phyloP scores from a whole-genome alignment of 2,113 vertebrate species.

The Abramis brama region DNA sequence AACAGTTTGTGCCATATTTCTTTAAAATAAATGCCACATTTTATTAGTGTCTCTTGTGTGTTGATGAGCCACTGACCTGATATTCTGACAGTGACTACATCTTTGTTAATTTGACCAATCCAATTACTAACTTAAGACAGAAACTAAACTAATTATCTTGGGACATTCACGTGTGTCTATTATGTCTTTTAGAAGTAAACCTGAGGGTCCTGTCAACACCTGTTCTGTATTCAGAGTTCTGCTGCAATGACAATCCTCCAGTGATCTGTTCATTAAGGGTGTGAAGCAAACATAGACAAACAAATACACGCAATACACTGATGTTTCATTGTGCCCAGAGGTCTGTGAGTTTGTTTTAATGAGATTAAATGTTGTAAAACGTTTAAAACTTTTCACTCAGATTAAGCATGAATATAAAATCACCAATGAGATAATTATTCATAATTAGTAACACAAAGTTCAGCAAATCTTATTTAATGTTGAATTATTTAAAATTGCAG shows the following conservation, averaged over 20 bases:
- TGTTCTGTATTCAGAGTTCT: background rate
- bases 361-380: background rate
- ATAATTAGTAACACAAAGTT: too few relatives aligned
- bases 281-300: background rate
- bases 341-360: background rate
- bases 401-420: background rate
- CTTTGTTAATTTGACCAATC: background rate
- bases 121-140: background rate
- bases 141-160: background rate
- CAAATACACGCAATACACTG: background rate
- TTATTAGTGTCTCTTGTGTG: too few relatives aligned
- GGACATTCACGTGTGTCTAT: background rate
- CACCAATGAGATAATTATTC: too few relatives aligned
- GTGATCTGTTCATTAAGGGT: background rate
- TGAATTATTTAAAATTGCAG: background rate
- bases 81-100: too few relatives aligned
- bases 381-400: background rate
- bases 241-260: background rate
- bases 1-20: too few relatives aligned
- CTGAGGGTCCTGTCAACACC: background rate
- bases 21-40: too few relatives aligned
- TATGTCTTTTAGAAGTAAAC: background rate
- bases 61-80: too few relatives aligned
- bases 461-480: background rate
- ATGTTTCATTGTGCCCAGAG: background rate